phyloP scores from a whole-genome alignment of 1,140 invertebrate species.

The Drosophila parvula region DNA sequence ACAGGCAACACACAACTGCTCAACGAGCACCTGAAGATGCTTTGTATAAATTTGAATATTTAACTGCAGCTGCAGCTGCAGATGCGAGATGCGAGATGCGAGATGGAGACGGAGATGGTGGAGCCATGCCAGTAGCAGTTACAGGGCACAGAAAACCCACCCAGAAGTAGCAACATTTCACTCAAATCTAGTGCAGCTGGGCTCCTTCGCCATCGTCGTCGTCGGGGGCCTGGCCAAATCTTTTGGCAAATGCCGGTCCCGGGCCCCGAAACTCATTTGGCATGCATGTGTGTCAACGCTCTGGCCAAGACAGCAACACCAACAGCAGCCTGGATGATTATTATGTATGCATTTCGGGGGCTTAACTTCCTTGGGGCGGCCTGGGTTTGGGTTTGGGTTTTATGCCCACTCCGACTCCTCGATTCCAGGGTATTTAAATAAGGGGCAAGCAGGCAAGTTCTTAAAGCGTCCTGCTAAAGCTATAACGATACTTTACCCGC shows the following conservation, averaged over 20 bases:
- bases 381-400: neutral
- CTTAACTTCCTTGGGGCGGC: slow-evolving; percentile 39
- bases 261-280: slow-evolving; percentile 45
- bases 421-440: slow-evolving; percentile 2
- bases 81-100: slow-evolving; percentile 10
- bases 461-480: too few species aligned
- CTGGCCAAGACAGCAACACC: slow-evolving; percentile 43
- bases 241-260: slow-evolving; percentile 30
- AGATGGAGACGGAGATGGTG: slow-evolving; percentile 2
- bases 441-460: neutral
- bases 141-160: neutral
- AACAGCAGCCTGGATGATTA: slow-evolving; percentile 33
- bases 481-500: too few species aligned
- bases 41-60: slow-evolving; percentile 82
- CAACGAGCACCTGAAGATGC: slow-evolving; percentile 73
- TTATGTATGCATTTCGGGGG: slow-evolving; percentile 51
- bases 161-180: slow-evolving; percentile 52
- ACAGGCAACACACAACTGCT: slow-evolving; percentile 62
- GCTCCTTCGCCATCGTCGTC: slow-evolving; percentile 1
- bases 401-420: neutral
- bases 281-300: slow-evolving; percentile 61
- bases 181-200: slow-evolving; percentile 51
- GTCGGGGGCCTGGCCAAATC: slow-evolving; percentile 17
- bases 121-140: slow-evolving; percentile 19
- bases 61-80: slow-evolving; percentile 53